Percentiles rank a stretch among this genome's conserved stretches.
Conservation (phyloP, 2,113 vertebrate species). For the Apeltes quadracus region DNA sequence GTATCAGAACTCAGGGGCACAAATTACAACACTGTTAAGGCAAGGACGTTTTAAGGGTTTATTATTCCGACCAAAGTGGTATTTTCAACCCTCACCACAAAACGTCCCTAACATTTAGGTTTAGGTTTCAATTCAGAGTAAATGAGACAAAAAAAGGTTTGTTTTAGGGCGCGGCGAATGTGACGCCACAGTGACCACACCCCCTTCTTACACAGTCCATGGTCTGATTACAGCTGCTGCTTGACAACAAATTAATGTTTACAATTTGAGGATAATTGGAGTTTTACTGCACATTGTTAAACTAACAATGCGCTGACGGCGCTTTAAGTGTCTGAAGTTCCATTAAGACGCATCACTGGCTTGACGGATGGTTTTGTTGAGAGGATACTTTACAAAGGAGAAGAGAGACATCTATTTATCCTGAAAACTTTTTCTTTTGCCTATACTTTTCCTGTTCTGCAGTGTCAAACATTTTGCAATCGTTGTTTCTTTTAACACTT, state of each 20-base stretch:
- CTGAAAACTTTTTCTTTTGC: not conserved
- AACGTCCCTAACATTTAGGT: not conserved
- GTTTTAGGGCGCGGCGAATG: not conserved
- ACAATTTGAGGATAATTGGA: conserved; percentile 2
- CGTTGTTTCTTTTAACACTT: not conserved
- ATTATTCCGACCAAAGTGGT: too few relatives aligned
- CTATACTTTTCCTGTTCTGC: not conserved
- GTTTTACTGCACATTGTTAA: not conserved
- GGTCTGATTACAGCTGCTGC: too few relatives aligned
- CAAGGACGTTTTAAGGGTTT: too few relatives aligned
- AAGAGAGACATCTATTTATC: not conserved
- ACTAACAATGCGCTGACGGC: not conserved
- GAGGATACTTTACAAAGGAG: conserved; percentile 12
- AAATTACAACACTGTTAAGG: not conserved
- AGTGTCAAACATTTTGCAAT: not conserved
- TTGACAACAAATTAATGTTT: not conserved
- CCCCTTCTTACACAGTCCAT: too few relatives aligned
- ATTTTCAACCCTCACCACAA: not conserved
- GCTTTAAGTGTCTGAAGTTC: conserved; percentile 14
- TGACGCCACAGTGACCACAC: too few relatives aligned
- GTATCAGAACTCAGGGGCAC: not conserved
- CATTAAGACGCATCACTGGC: not conserved
- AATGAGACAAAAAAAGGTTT: not conserved
- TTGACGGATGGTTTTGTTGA: not conserved
- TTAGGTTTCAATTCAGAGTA: not conserved